A percentile compares a stretch with the other conserved stretches of the same genome.
Conservation (phyloP, 2,888 invertebrate genomes). For the Nephrotoma flavescens region DNA sequence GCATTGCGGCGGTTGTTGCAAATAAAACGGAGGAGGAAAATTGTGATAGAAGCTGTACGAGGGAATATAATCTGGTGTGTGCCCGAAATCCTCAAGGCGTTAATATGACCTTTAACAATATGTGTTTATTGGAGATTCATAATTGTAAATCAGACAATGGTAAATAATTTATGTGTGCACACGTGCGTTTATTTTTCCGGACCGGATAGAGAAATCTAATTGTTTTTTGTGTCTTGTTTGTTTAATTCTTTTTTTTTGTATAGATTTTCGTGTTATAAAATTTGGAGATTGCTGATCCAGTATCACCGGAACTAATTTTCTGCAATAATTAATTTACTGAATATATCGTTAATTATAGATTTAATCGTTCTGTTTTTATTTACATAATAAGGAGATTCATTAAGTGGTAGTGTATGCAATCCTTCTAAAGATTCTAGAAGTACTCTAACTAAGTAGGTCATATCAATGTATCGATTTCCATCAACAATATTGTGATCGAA, state of each 20-base stretch:
- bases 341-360: background rate
- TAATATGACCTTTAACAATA: background rate
- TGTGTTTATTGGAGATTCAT: background rate
- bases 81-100: background rate
- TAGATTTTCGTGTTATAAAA: background rate
- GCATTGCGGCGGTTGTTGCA: background rate
- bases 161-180: background rate
- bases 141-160: background rate
- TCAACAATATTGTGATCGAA: too few relatives aligned
- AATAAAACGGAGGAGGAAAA: background rate
- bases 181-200: too few relatives aligned
- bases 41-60: background rate
- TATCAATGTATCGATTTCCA: too few relatives aligned
- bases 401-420: too few relatives aligned
- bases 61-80: background rate
- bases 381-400: too few relatives aligned
- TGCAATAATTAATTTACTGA: background rate
- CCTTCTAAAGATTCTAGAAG: too few relatives aligned
- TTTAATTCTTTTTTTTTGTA: background rate
- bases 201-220: background rate
- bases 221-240: background rate
- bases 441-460: too few relatives aligned
- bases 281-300: background rate
- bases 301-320: background rate
- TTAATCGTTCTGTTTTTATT: too few relatives aligned